Percentiles rank a stretch among this genome's conserved stretches.
phyloP scores from a whole-genome alignment of 2,888 invertebrate genomes.

The Nineta flava region DNA sequence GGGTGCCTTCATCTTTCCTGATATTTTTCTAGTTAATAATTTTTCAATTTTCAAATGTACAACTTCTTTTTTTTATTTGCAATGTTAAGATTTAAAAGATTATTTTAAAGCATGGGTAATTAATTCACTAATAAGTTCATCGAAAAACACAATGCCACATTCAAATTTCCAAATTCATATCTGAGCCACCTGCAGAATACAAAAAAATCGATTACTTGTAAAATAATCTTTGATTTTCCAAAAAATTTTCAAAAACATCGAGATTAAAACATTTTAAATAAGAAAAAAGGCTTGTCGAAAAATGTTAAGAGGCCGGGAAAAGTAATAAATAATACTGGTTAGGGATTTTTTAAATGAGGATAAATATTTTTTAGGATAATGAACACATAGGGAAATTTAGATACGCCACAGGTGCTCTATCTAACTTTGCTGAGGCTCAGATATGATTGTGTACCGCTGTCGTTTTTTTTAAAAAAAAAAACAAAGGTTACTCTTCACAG shows the following conservation, averaged over 20 bases:
- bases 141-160: constrained; percentile 30
- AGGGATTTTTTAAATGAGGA: neutral
- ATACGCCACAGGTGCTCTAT: constrained; percentile 1
- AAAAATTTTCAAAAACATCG: neutral
- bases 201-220: neutral
- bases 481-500: neutral
- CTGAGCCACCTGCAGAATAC: constrained; percentile 35
- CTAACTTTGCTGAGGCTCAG: constrained; percentile 7
- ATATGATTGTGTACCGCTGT: constrained; percentile 6
- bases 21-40: no score
- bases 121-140: no score
- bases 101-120: no score
- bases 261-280: neutral
- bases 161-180: constrained; percentile 41
- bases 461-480: neutral
- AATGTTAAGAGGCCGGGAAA: constrained; percentile 17
- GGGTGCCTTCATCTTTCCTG: no score
- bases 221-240: neutral
- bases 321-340: constrained; percentile 11
- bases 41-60: neutral
- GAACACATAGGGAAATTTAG: constrained; percentile 1
- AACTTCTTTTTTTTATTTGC: neutral
- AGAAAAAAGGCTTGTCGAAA: constrained; percentile 7
- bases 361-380: neutral
- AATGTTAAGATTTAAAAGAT: no score